phyloP scores from a whole-genome alignment of 2,888 invertebrate genomes.

The Caenorhabditis becei region DNA sequence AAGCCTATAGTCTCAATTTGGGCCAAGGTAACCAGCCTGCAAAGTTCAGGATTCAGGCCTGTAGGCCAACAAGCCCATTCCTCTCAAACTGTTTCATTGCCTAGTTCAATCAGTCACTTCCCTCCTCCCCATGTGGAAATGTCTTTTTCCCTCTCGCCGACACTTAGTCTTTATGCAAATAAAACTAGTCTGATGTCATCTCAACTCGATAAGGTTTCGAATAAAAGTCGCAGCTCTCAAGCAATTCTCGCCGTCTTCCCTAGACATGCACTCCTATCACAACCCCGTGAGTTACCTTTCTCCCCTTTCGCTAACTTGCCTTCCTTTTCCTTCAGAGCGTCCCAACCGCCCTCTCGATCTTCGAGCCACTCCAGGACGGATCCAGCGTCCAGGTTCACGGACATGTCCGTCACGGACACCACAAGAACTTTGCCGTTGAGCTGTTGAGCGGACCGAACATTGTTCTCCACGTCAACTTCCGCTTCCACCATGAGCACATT shows the following conservation, averaged over 20 bases:
- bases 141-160: conserved; percentile 39
- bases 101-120: conserved; percentile 12
- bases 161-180: conserved; percentile 54
- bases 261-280: conserved; percentile 68
- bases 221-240: conserved; percentile 46
- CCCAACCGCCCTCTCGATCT: conserved; percentile 63
- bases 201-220: conserved; percentile 46
- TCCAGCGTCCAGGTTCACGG: conserved; percentile 64
- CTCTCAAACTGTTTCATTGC: too few species aligned
- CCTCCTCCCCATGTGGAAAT: conserved; percentile 35
- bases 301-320: background rate
- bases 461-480: conserved; percentile 77
- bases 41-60: too few species aligned
- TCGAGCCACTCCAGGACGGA: conserved; percentile 66
- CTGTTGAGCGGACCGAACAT: conserved; percentile 75
- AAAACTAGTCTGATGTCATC: conserved; percentile 54
- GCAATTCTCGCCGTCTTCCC: conserved; percentile 1
- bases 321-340: conserved; percentile 47
- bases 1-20: too few species aligned
- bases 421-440: conserved; percentile 74
- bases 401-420: conserved; percentile 68
- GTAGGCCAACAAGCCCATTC: too few species aligned
- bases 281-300: conserved; percentile 68
- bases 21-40: too few species aligned
- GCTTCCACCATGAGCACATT: conserved; percentile 71